Conservation (phyloP, 1,140 invertebrate species). For the Mesaphorura yosii region DNA sequence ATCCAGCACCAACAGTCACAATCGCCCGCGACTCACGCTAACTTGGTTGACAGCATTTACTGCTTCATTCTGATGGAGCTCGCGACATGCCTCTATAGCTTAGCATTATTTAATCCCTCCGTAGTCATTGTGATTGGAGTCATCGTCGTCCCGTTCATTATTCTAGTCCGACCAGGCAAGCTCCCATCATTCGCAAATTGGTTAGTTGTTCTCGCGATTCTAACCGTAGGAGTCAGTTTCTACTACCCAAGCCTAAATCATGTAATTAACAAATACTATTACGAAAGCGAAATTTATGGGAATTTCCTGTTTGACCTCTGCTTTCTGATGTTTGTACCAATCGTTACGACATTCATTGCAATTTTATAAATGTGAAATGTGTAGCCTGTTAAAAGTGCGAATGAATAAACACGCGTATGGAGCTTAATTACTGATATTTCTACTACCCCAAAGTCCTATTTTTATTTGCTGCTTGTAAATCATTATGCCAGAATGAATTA, state of each 20-base stretch:
- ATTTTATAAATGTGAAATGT: background rate
- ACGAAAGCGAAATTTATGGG: constrained; percentile 25
- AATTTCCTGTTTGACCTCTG: constrained; percentile 28
- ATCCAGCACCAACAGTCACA: background rate
- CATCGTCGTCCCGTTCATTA: background rate
- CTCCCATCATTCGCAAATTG: constrained; percentile 1
- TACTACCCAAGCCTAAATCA: background rate
- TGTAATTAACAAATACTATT: constrained; percentile 18
- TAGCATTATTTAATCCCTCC: constrained; percentile 29
- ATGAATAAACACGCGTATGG: no score
- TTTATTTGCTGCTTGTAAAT: no score
- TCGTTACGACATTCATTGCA: background rate
- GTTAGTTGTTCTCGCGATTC: background rate
- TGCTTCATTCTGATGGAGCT: constrained; percentile 25
- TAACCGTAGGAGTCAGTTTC: constrained; percentile 4
- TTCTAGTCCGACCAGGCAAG: background rate
- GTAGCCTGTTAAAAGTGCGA: no score
- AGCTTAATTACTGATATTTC: no score
- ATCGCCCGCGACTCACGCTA: background rate
- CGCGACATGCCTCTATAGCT: constrained; percentile 19
- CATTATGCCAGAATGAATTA: no score
- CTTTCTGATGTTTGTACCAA: constrained; percentile 16
- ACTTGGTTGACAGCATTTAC: constrained; percentile 9
- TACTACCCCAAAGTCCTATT: no score
- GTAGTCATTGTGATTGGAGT: constrained; percentile 20